phyloP scores from a whole-genome alignment of 2,113 vertebrate genomes.

The Cairina moschata region DNA sequence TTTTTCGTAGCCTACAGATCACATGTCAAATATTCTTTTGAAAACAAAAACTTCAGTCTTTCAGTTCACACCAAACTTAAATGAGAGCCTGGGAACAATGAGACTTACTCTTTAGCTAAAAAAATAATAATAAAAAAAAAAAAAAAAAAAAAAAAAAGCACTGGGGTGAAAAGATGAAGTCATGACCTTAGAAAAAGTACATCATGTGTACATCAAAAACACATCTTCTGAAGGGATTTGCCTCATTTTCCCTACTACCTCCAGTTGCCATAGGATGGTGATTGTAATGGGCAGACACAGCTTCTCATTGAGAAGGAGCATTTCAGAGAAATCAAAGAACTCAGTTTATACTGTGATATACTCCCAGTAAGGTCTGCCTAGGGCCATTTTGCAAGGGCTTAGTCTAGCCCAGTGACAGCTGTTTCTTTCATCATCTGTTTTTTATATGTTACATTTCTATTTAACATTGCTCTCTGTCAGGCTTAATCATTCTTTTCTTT shows the following conservation, averaged over 20 bases:
- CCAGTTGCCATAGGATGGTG: background rate
- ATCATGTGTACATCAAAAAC: too few species aligned
- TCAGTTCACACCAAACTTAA: background rate
- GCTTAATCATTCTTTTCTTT: background rate
- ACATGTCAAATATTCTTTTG: background rate
- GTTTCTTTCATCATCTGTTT: slow-evolving; percentile 30
- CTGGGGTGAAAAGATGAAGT: background rate
- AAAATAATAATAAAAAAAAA: background rate
- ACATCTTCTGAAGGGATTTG: background rate
- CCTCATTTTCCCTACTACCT: background rate
- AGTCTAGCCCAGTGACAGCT: background rate
- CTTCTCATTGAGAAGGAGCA: background rate
- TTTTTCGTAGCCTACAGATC: background rate
- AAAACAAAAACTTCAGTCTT: background rate
- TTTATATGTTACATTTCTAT: background rate
- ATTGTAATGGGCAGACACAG: background rate
- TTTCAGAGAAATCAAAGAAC: background rate
- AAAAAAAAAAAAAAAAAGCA: background rate
- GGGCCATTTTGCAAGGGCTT: background rate
- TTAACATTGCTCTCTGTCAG: background rate
- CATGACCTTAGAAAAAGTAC: background rate
- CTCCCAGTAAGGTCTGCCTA: background rate
- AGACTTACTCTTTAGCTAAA: background rate
- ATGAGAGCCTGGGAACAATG: background rate
- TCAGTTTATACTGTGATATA: background rate